Base-by-base conservation (phyloP, 2,797 vertebrate species). In the Ctenopoma kingsleyae region DNA sequence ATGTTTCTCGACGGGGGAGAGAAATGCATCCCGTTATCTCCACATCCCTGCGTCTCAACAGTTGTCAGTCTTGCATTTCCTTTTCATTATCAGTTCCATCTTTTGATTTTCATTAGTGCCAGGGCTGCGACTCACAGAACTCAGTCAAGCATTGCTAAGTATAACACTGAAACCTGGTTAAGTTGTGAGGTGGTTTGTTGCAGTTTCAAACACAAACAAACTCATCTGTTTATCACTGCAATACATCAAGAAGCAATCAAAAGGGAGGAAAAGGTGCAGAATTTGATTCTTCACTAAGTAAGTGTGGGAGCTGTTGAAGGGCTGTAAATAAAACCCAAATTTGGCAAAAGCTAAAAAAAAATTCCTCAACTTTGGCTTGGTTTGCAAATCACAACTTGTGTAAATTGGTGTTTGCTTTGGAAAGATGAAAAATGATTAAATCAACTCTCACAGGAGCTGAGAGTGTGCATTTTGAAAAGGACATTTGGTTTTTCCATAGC, bases 11-110 rank as follows among this genome's bases (percentile, higher is more conserved):
- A 50, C 60, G 25, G 80, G 80, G 68, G 75, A 74, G 77, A 64
- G 63, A 74, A 76, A 79, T 13, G 17, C 60, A 83, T 74, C 76
- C 62, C 69, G 81, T 82, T 69, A 85, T 85, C 78, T 74, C 55
- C 70, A 25, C 63, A 62, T 78, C 77, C 41, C 55, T 1, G 67
- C 44, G 9, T 81, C 78, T 77, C 79, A 83, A 83, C 85, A 75
- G 82, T 83, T 88, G 83, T 89, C 89, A 81, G 35, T 84, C 87
- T 75, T 58, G 25, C 65, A 47, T 83, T 89, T 88, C 56, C 71
- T 66, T 85, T 87, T 83, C 69, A 82, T 87, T 76, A 82, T 81
- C 76, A 68, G 17, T 72, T 87, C 53, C 61, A 76, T 76, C 70
- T 52, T 58, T 40, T 67, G 73, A 75, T 82, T 83, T 88, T 79